Conservation (phyloP, 2,797 vertebrate genomes). For the Antennarius maculatus region DNA sequence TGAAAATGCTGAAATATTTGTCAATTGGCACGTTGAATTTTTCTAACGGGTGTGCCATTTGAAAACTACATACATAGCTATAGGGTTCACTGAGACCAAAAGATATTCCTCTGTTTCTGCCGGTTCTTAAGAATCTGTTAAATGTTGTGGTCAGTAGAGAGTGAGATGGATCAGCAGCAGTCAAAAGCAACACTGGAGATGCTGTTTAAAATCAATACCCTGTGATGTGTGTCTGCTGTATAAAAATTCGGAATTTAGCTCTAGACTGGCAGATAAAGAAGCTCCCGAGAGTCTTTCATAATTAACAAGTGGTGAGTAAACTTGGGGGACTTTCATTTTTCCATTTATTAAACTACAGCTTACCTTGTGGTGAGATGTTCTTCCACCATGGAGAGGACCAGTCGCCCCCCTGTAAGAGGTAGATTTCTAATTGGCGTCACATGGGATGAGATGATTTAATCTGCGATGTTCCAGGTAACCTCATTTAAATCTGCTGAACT, state of each 20-base stretch:
- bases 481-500: constrained; percentile 71
- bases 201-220: background rate
- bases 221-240: constrained; percentile 4
- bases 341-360: constrained; percentile 55
- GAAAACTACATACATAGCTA: background rate
- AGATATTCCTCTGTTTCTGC: background rate
- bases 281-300: constrained; percentile 32
- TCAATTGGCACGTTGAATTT: constrained; percentile 1
- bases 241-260: background rate
- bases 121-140: background rate
- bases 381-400: constrained; percentile 34
- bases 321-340: constrained; percentile 52
- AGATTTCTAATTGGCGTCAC: constrained; percentile 68
- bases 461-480: constrained; percentile 71
- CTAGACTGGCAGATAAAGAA: constrained; percentile 36
- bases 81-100: background rate
- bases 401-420: constrained; percentile 43
- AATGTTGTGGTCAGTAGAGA: background rate
- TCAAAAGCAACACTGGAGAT: background rate
- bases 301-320: constrained; percentile 46
- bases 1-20: background rate
- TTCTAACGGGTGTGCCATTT: background rate
- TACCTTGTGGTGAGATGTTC: constrained; percentile 47
- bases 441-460: constrained; percentile 70
- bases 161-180: background rate